phyloP scores from a whole-genome alignment of 2,113 vertebrate species.

The Papio anubis region DNA sequence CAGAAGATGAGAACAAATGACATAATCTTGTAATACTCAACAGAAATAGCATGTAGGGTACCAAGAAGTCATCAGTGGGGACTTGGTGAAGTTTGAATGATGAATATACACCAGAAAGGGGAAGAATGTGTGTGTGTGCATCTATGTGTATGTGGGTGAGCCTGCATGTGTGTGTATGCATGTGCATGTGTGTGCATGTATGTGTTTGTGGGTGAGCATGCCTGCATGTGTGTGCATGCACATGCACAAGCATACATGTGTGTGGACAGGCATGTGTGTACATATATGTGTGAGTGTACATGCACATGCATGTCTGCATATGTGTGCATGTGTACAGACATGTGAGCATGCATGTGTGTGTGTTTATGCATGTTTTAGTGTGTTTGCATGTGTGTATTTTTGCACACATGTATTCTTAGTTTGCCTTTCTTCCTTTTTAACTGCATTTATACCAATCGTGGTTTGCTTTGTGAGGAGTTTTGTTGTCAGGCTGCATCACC shows the following conservation, averaged over 20 bases:
- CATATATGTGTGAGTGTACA: too few relatives aligned
- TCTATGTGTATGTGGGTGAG: too few relatives aligned
- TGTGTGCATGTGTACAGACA: too few relatives aligned
- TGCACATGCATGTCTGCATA: background rate
- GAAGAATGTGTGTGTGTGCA: background rate
- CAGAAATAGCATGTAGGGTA: background rate
- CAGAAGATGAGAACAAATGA: background rate
- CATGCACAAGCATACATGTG: too few relatives aligned
- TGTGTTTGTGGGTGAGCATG: background rate
- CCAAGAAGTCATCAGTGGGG: fast-evolving
- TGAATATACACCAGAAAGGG: fast-evolving
- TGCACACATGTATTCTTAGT: fast-evolving
- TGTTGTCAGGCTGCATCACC: fast-evolving
- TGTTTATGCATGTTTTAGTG: too few relatives aligned
- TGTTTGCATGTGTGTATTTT: too few relatives aligned
- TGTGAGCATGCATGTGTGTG: background rate
- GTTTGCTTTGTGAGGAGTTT: background rate
- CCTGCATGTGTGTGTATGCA: background rate
- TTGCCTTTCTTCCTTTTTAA: background rate
- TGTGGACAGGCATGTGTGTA: too few relatives aligned
- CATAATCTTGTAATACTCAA: too few relatives aligned
- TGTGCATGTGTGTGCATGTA: too few relatives aligned
- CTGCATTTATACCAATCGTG: too few relatives aligned
- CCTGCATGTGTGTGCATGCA: too few relatives aligned
- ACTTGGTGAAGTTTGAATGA: fast-evolving